Evolutionary conservation across 2,888 invertebrate species (phyloP).

Genomic region (Spodoptera littoralis): DNA sequence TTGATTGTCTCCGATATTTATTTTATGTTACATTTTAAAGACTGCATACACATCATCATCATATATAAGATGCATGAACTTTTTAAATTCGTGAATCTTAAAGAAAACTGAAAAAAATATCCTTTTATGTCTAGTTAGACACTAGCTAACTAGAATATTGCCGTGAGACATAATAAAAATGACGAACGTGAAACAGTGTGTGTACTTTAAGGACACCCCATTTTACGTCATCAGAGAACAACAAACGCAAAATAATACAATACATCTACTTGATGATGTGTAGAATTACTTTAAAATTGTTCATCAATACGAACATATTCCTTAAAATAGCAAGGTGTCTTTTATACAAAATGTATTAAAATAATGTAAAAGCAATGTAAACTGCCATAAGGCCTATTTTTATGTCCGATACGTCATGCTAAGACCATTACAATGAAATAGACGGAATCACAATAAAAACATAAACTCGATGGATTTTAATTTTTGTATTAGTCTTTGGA

Average conservation of each 20-base stretch:
- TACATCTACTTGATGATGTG: slow-evolving; percentile 7
- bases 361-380: slow-evolving; percentile 27
- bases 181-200: too few species aligned
- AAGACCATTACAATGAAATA: slow-evolving; percentile 56
- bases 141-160: too few species aligned
- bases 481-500: slow-evolving; percentile 85
- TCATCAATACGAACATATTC: slow-evolving; percentile 1
- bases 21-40: slow-evolving; percentile 3
- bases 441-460: slow-evolving; percentile 56
- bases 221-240: too few species aligned
- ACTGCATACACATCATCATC: slow-evolving; percentile 5
- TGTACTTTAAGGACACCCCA: too few species aligned
- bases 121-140: too few species aligned
- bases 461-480: slow-evolving; percentile 71
- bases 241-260: background rate
- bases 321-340: slow-evolving; percentile 34
- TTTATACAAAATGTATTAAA: slow-evolving; percentile 19
- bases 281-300: background rate
- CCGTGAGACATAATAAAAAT: too few species aligned
- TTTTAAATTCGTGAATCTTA: too few species aligned
- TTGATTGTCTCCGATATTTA: background rate
- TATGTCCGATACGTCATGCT: slow-evolving; percentile 60
- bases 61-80: background rate
- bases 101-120: too few species aligned
- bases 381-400: slow-evolving; percentile 65